Percentiles rank a stretch among this genome's conserved stretches.
Conservation (phyloP, 2,888 invertebrate species). For the Eupithecia subfuscata region DNA sequence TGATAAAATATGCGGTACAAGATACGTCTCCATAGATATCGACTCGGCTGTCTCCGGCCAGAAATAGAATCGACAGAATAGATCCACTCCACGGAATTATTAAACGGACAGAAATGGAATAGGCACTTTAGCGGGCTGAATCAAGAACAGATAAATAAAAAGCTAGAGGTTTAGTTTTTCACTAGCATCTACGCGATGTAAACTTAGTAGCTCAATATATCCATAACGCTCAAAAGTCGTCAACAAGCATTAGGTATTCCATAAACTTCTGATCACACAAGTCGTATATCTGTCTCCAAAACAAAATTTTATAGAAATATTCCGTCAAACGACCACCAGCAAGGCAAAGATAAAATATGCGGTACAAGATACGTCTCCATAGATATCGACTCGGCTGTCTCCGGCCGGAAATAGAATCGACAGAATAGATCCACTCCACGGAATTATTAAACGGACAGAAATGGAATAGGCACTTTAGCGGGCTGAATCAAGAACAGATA, state of each 20-base stretch:
- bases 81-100: constrained; percentile 20
- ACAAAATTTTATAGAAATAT: no score
- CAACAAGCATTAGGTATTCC: not conserved
- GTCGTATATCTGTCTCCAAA: not conserved
- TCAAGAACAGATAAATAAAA: no score
- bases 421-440: constrained; percentile 18
- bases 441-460: constrained; percentile 11
- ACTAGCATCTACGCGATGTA: no score
- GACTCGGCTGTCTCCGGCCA: constrained; percentile 30
- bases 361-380: constrained; percentile 29
- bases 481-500: not conserved
- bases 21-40: constrained; percentile 36
- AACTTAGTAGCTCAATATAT: no score
- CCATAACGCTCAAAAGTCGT: not conserved
- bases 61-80: constrained; percentile 37
- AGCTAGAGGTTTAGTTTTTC: no score
- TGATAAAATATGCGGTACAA: constrained; percentile 20
- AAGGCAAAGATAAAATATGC: constrained; percentile 16
- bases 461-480: not conserved
- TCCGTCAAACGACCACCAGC: not conserved
- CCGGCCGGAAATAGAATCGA: constrained; percentile 40
- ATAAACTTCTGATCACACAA: not conserved
- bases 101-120: not conserved
- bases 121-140: not conserved
- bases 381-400: constrained; percentile 32